Evolutionary conservation across 2,888 invertebrate genomes (phyloP).

Genomic region (Lamproptera curius): DNA sequence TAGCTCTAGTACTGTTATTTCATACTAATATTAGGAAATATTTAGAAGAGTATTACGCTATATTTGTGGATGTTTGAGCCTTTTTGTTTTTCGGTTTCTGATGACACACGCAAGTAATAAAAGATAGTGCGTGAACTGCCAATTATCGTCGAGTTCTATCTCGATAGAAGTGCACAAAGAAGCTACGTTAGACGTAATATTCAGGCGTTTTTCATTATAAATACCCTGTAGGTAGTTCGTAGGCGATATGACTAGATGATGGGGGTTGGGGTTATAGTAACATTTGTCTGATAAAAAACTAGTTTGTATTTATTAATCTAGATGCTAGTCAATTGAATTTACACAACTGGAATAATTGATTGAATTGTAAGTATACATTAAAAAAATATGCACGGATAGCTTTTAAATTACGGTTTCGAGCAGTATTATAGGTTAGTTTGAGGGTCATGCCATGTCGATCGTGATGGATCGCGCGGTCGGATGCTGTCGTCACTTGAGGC

Average conservation of each 20-base stretch:
- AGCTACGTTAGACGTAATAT: background rate
- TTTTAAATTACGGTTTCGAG: conserved; percentile 49
- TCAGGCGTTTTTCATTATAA: background rate
- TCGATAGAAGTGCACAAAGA: background rate
- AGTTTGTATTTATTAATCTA: conserved; percentile 43
- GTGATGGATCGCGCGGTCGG: conserved; percentile 51
- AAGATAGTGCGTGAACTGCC: background rate
- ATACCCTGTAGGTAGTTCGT: no score
- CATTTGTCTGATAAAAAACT: no score
- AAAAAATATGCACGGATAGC: conserved; percentile 54
- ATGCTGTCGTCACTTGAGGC: conserved; percentile 41
- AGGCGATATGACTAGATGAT: no score
- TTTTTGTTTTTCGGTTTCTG: no score
- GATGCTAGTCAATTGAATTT: conserved; percentile 74
- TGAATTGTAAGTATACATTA: conserved; percentile 54
- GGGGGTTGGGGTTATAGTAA: no score
- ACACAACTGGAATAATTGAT: conserved; percentile 56
- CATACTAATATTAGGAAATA: no score
- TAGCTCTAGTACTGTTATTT: no score
- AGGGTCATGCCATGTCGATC: conserved; percentile 56
- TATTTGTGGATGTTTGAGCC: no score
- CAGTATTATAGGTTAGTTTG: conserved; percentile 77
- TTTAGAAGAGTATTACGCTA: no score
- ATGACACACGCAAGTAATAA: background rate
- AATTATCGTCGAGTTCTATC: background rate